These are phyloP conservation scores for Alectura lathami DNA, from an alignment of 2,113 vertebrate species.

Conservation along the genomic window DNA sequence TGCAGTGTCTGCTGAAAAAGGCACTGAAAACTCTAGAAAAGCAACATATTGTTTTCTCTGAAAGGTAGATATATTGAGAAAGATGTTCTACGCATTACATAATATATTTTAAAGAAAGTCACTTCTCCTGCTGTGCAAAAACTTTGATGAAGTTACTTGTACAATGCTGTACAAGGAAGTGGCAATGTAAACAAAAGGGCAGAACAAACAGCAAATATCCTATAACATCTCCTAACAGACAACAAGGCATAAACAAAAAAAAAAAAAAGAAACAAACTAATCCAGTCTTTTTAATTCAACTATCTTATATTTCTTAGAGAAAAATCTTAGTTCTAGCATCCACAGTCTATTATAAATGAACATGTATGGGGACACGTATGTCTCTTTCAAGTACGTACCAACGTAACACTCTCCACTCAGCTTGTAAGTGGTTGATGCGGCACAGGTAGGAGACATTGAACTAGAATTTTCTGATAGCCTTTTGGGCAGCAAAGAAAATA, in stretches of 20 bases:
- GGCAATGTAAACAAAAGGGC: not conserved
- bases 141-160: not conserved
- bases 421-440: not conserved
- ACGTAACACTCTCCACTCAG: not conserved
- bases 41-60: not conserved
- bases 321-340: not conserved
- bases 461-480: not conserved
- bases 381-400: not conserved
- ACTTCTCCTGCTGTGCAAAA: not conserved
- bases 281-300: not conserved
- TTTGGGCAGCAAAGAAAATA: conserved; percentile 17
- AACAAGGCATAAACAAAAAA: not conserved
- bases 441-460: not conserved
- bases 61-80: not conserved
- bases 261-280: not conserved
- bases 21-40: not conserved
- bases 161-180: not conserved
- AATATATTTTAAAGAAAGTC: not conserved
- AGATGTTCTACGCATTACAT: not conserved
- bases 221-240: not conserved
- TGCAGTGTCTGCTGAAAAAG: not conserved
- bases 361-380: not conserved
- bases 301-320: not conserved
- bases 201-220: not conserved
- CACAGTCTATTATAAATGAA: not conserved